Evolutionary conservation across 2,888 invertebrate genomes (phyloP).

Genomic region (Drosophila multiciliata): DNA sequence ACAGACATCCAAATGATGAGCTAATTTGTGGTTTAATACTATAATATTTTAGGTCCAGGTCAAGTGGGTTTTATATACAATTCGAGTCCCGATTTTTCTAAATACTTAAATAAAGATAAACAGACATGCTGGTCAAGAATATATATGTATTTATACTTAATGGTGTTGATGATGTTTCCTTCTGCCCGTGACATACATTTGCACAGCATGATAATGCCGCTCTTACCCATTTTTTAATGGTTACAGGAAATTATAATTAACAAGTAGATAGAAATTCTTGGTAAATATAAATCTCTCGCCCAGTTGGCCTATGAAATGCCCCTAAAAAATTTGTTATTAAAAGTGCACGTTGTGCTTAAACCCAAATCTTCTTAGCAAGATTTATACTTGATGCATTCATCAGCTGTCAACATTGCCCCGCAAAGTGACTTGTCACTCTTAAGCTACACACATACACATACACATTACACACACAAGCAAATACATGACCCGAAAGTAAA

Average conservation of each 20-base stretch:
- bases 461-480: neutral
- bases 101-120: neutral
- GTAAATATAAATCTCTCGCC: slow-evolving; percentile 1
- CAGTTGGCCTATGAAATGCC: neutral
- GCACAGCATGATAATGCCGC: neutral
- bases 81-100: neutral
- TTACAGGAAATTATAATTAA: slow-evolving; percentile 7
- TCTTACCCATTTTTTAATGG: neutral
- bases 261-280: neutral
- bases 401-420: slow-evolving; percentile 16
- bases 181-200: neutral
- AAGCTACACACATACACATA: neutral
- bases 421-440: neutral
- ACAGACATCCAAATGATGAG: neutral
- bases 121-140: neutral
- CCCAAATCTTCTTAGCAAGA: slow-evolving; percentile 4
- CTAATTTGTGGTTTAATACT: neutral
- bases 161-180: neutral
- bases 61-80: neutral
- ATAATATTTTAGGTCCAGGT: neutral
- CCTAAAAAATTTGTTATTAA: neutral
- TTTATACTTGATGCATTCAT: slow-evolving; percentile 20
- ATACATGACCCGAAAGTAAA: neutral
- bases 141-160: neutral
- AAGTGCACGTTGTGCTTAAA: slow-evolving; percentile 2